Evolutionary conservation across 2,797 vertebrate genomes (phyloP).

Genomic region (Notolepis coatsorum): DNA sequence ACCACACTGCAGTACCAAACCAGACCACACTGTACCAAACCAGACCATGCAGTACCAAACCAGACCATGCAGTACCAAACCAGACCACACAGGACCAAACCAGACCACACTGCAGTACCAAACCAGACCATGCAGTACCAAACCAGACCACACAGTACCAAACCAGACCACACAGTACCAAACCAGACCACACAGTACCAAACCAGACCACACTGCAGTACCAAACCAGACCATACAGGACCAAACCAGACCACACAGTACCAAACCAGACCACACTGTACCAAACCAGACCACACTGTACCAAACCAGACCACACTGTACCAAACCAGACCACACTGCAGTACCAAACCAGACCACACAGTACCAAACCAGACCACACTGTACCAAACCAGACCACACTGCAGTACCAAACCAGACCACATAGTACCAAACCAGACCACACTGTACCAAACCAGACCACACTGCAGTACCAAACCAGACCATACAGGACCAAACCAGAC

Average conservation of each 20-base stretch:
- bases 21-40: slow-evolving; percentile 34
- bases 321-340: slow-evolving; percentile 50
- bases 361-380: slow-evolving; percentile 44
- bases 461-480: slow-evolving; percentile 49
- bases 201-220: slow-evolving; percentile 49
- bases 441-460: slow-evolving; percentile 49
- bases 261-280: slow-evolving; percentile 43
- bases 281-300: slow-evolving; percentile 44
- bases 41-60: slow-evolving; percentile 46
- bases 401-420: slow-evolving; percentile 48
- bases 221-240: slow-evolving; percentile 47
- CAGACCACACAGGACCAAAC: slow-evolving; percentile 49
- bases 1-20: slow-evolving; percentile 56
- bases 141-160: slow-evolving; percentile 49
- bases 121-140: slow-evolving; percentile 28
- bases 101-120: slow-evolving; percentile 49
- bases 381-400: slow-evolving; percentile 50
- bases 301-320: too few species aligned
- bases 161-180: slow-evolving; percentile 47
- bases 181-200: slow-evolving; percentile 49
- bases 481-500: slow-evolving; percentile 49
- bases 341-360: slow-evolving; percentile 49
- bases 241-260: slow-evolving; percentile 44
- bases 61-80: slow-evolving; percentile 51
- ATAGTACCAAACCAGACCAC: slow-evolving; percentile 48